Conservation (phyloP, 2,888 invertebrate species). For the Eubasilissa splendida region DNA sequence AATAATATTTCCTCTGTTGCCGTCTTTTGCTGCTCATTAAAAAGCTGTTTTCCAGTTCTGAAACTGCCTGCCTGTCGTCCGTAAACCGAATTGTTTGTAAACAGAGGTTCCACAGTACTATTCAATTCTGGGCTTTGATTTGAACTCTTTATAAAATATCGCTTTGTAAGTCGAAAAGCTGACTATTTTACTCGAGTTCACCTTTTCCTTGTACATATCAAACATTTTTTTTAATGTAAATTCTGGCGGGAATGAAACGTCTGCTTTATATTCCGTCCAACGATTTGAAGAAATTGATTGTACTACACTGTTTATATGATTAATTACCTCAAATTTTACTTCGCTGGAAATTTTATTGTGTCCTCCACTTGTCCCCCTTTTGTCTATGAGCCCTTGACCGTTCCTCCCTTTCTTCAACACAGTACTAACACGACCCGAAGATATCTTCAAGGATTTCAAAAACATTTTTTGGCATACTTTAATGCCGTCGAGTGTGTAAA, state of each 20-base stretch:
- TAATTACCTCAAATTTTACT: slow-evolving; percentile 3
- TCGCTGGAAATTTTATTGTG: slow-evolving; percentile 13
- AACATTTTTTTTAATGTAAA: slow-evolving; percentile 38
- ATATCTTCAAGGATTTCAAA: slow-evolving; percentile 8
- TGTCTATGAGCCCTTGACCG: slow-evolving; percentile 4
- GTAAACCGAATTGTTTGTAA: too few relatives aligned
- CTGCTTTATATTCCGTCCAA: not conserved
- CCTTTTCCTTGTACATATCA: slow-evolving; percentile 29
- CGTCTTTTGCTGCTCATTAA: too few relatives aligned
- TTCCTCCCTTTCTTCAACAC: slow-evolving; percentile 14
- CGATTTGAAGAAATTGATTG: not conserved
- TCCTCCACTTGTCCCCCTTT: slow-evolving; percentile 11
- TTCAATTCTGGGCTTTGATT: not conserved
- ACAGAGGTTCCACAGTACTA: not conserved
- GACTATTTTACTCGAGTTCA: slow-evolving; percentile 20
- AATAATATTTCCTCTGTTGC: too few relatives aligned
- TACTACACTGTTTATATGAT: slow-evolving; percentile 31
- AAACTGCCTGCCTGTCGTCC: too few relatives aligned
- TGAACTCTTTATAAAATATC: slow-evolving; percentile 39
- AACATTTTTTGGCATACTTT: slow-evolving; percentile 13
- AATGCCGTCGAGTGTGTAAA: not conserved
- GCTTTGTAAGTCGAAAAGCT: slow-evolving; percentile 39
- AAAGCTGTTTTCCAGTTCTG: too few relatives aligned
- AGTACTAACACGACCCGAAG: slow-evolving; percentile 8
- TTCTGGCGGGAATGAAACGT: slow-evolving; percentile 26